Percentiles rank a stretch among this genome's conserved stretches.
Evolutionary conservation across 2,113 vertebrate species (phyloP).

Genomic region (Nipponia nippon): DNA sequence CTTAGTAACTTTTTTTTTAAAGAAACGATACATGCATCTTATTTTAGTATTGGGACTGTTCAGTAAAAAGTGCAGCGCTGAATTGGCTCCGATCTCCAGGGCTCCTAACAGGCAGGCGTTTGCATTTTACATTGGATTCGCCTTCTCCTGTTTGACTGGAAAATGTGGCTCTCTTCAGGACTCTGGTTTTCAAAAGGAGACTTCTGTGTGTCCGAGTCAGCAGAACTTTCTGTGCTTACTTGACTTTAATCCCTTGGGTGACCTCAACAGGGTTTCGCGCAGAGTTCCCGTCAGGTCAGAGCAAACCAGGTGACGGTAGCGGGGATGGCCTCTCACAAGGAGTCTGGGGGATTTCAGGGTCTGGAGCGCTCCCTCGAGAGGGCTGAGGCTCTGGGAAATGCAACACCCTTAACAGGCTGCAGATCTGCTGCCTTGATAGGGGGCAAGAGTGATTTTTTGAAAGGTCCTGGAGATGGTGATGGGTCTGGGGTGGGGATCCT

Average conservation of each 20-base stretch:
- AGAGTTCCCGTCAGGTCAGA: not conserved
- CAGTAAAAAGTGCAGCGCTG: not conserved
- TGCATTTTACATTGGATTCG: not conserved
- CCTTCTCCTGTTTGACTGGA: not conserved
- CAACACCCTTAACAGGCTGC: not conserved
- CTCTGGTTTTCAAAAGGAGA: not conserved
- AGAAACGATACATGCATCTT: not conserved
- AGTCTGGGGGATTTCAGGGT: not conserved
- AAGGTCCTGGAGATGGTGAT: not conserved
- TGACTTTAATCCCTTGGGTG: not conserved
- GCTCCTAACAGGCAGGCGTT: not conserved
- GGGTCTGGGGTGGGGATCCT: not conserved
- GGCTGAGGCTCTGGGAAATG: not conserved
- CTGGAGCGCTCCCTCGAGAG: not conserved
- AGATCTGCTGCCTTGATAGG: not conserved
- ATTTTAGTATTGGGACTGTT: not conserved
- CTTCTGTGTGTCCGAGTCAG: not conserved
- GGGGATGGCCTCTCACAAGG: not conserved
- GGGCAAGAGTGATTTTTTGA: not conserved
- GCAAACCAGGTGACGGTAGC: not conserved
- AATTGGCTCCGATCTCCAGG: not conserved
- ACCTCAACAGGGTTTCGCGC: not conserved
- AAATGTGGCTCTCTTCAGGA: not conserved
- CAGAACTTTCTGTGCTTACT: not conserved
- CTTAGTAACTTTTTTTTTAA: not conserved